Evolutionary conservation across 2,888 invertebrate species (phyloP), one percentile per base, ranked within the genome.

Genomic region (Harpalus rubripes): DNA sequence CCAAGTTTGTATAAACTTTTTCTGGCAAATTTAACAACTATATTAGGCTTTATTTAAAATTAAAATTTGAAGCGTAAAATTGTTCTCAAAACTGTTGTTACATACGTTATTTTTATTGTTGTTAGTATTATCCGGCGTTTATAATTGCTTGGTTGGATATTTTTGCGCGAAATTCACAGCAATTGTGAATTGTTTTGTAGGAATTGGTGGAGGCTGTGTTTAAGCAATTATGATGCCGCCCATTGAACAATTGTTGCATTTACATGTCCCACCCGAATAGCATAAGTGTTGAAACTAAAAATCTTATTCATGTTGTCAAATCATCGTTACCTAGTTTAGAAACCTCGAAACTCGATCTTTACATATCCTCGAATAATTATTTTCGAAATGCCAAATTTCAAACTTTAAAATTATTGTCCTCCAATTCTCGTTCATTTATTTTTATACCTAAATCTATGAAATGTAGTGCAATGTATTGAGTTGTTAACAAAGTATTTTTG

Each of bases 121-220:
- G 68, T 39, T 68, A 68, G 41, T 65, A 65, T 65, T 18, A 61
- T 74, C 44, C 39, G 76, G 76, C 32, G 32, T 76, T 52, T 18
- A 76, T 52, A 76, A 76, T 76, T 76, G 76, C 76, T 76, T 52
- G 39, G 22, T 76, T 52, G 76, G 10, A 72, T 72, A 72, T 72
- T 72, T 72, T 76, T 79, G 59, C 39, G 59, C 15, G 59, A 79
- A 59, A 79, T 16, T 79, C 74, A 44, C 56, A n/a, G 58, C 4
- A 56, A 44, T 1, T 10, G 44, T 56, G 56, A 56, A 39, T 18
- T 44, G 56, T 44, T 7, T 72, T 44, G 41, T 44, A 41, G 39
- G 44, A 52, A 76, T 81, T 85, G 80, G 59, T 59, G 32, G 72
- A 85, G 85, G 85, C 85, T 85, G 85, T 85, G 85, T 63, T 80